Evolutionary conservation across 2,888 invertebrate genomes (phyloP), one percentile per base, ranked within the genome.

Genomic region (Pseudanteris insignis): DNA sequence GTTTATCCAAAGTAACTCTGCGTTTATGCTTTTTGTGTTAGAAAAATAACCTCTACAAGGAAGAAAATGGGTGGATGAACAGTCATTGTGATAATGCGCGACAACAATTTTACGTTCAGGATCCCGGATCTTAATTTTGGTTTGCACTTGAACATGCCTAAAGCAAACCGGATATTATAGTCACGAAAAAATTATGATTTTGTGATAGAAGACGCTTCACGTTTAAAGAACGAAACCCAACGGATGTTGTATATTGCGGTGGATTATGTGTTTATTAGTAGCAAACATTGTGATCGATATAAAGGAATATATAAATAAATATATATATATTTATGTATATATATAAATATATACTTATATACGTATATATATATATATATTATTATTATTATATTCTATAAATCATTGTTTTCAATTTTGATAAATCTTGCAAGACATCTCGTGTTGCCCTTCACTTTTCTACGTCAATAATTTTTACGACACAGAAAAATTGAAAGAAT

Each of bases 221-320:
- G 37, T 46, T 46, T 54, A 40, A 33, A 15, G 15, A 33, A 46
- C 9, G 53, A 38, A 44, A 44, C 34, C 44, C 44, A 38, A 38
- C 36, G 46, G 24, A 33, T 54, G 54, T 46, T 54, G 44, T 46
- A 37, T 28, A 46, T 54, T 40, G 54, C 54, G 54, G 38, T 54
- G 21, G 44, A 53, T 53, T 41, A 29, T 24, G 29, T 51, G 50
- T 53, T 53, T 44, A 32, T 44, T 44, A 34, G 28, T 41, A 40
- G 51, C 33, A 37, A 25, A 40, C 36, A 53, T 44, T 51, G 51
- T 51, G 41, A 51, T 43, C 34, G 40, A 37, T 37, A 37, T 44
- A 33, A n/a, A n/a, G n/a, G n/a, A n/a, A n/a, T n/a, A n/a, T n/a
- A n/a, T 33, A 44, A 2, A 36, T 28, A 46, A n/a, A 3, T 21